Base-by-base conservation (phyloP, 2,888 invertebrate genomes). In the Sarcophaga rosellei region DNA sequence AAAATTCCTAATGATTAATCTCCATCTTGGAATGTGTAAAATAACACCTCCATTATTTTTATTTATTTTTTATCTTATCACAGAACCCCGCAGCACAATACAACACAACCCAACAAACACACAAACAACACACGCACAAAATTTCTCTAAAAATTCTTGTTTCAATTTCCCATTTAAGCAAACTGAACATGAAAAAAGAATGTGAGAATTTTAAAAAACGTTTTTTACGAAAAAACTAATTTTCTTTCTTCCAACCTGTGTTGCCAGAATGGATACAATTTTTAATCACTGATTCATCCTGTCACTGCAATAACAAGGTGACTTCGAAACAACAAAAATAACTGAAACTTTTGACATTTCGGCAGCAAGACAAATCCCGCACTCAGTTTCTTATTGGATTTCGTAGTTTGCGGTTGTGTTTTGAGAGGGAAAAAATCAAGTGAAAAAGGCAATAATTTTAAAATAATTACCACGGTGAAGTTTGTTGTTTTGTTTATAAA, bases 381-480 rank as follows among this genome's bases (percentile, higher is more conserved):
- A 76, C 59, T 53, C 53, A 85, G 85, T 82, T 79, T 85, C 62
- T 79, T 82, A 72, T 82, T 76, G 79, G 66, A 76, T 82, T 66
- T 79, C 79, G 47, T 10, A 11, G 10, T 45, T 66, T 62, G 44
- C 0, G 65, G 85, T 23, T 61, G 59, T 61, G 17, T 45, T 73
- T 44, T 61, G 45, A n/a, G 35, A 35, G 35, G 57, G 57, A 57
- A 6, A 4, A 10, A 66, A 66, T 53, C 0, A 4, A 53, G 53
- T 53, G 53, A 53, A 47, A 15, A 53, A 53, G 17, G 53, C 4
- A 47, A 4, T 47, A 3, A 35, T 35, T 35, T 35, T 35, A 35
- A 35, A 35, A 35, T 35, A 2, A 35, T 35, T 35, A 10, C 8
- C 35, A 35, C 8, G 1, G 35, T 35, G 10, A 44, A 15, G 47